A percentile compares a stretch with the other conserved stretches of the same genome.
These are phyloP conservation scores for Halichoeres trimaculatus DNA, from an alignment of 2,113 vertebrate species.

Conservation along the genomic window DNA sequence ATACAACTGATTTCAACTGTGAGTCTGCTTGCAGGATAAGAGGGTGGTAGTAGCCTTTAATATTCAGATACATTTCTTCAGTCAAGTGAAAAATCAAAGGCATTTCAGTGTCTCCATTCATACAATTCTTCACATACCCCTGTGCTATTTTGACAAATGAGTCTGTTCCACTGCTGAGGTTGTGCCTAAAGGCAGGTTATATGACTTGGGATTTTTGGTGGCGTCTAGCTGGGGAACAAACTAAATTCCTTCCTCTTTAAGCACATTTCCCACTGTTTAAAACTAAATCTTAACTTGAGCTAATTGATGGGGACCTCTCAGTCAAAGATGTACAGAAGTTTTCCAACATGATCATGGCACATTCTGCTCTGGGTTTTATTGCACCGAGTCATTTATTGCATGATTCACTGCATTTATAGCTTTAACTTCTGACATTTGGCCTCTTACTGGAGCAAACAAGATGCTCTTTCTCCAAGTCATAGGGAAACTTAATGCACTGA, in stretches of 20 bases:
- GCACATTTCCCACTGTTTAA: not conserved
- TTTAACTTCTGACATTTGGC: not conserved
- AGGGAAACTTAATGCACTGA: constrained; percentile 14
- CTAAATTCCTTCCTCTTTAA: constrained; percentile 33
- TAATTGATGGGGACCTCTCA: not conserved
- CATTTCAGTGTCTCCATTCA: constrained; percentile 10
- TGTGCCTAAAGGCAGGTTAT: constrained; percentile 12
- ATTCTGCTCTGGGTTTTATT: not conserved
- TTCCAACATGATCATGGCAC: not conserved
- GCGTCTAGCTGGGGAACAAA: constrained; percentile 24
- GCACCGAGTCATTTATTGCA: not conserved
- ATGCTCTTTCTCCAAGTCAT: not conserved
- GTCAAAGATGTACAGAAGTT: not conserved
- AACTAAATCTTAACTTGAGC: constrained; percentile 13
- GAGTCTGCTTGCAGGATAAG: not conserved
- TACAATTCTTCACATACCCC: constrained; percentile 39
- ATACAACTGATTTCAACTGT: not conserved
- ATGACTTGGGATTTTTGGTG: constrained; percentile 19
- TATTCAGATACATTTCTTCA: not conserved
- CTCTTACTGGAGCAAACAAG: constrained; percentile 11
- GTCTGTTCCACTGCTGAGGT: constrained; percentile 33
- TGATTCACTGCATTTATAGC: not conserved
- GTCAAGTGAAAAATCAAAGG: constrained; percentile 2
- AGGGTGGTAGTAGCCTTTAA: not conserved
- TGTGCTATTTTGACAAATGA: constrained; percentile 31